Evolutionary conservation across 2,797 vertebrate species (phyloP).

Genomic region (Gadopsis bispinosus): DNA sequence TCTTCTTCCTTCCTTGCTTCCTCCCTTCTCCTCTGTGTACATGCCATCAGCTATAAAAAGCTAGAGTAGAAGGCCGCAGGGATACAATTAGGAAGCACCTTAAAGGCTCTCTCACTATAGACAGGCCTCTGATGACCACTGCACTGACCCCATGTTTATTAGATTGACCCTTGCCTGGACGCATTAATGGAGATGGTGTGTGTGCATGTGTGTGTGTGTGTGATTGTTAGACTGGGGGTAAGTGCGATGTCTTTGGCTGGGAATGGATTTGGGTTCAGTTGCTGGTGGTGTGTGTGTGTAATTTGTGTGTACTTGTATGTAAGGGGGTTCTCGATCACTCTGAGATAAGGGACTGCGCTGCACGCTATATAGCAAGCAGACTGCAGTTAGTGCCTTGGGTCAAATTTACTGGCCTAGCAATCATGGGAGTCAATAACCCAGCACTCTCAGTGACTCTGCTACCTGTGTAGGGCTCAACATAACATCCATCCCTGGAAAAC

Average conservation of each 20-base stretch:
- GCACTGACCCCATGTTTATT: conserved; percentile 89
- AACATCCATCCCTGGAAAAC: conserved; percentile 78
- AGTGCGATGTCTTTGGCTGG: conserved; percentile 34
- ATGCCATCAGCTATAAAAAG: conserved; percentile 71
- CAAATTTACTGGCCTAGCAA: conserved; percentile 87
- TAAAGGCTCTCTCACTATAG: conserved; percentile 80
- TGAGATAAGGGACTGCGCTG: conserved; percentile 59
- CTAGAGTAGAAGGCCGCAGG: conserved; percentile 75
- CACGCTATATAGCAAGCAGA: conserved; percentile 73
- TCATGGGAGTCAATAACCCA: conserved; percentile 88
- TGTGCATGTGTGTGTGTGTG: conserved; percentile 51
- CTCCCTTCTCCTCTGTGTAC: conserved; percentile 60
- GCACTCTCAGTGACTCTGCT: conserved; percentile 77
- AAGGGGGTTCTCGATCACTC: conserved; percentile 52
- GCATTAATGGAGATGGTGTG: conserved; percentile 85
- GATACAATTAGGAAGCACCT: conserved; percentile 82
- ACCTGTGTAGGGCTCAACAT: conserved; percentile 81
- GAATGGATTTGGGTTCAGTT: conserved; percentile 52
- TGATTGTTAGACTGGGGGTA: conserved; percentile 52
- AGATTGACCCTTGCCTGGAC: conserved; percentile 85
- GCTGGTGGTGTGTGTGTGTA: conserved; percentile 49
- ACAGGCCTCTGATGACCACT: conserved; percentile 83
- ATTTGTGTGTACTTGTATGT: conserved; percentile 64
- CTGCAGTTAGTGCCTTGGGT: conserved; percentile 83
- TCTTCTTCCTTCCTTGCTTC: conserved; percentile 40